A percentile compares a stretch with the other conserved stretches of the same genome.
These are phyloP conservation scores for Vireo altiloquus DNA, from an alignment of 2,113 vertebrate species.

Conservation along the genomic window DNA sequence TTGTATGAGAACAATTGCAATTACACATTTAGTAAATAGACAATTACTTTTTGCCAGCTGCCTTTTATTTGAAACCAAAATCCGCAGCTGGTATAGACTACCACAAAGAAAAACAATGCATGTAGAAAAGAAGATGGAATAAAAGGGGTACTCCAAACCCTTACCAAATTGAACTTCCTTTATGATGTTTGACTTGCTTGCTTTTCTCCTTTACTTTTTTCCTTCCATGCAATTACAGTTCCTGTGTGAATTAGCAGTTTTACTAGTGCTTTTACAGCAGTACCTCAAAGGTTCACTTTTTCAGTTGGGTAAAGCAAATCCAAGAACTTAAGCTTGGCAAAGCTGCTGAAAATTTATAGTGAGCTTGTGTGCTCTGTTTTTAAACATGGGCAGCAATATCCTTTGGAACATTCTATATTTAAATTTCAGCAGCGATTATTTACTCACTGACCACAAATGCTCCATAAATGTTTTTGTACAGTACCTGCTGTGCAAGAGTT, in stretches of 20 bases:
- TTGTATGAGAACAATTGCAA: background rate
- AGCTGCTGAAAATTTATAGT: background rate
- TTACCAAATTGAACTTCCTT: background rate
- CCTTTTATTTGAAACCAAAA: background rate
- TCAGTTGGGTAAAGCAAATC: background rate
- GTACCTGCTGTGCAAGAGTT: background rate
- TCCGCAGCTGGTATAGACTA: background rate
- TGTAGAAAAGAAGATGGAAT: background rate
- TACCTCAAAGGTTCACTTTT: background rate
- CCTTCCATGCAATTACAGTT: background rate
- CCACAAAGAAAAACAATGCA: background rate
- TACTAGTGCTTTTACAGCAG: background rate
- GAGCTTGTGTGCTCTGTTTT: constrained; percentile 5
- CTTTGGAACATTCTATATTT: background rate
- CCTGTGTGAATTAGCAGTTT: background rate
- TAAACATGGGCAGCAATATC: background rate
- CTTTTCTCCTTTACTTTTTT: background rate
- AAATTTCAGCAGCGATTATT: background rate
- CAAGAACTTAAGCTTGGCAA: background rate
- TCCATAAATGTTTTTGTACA: background rate
- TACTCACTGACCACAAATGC: background rate
- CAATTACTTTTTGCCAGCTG: background rate
- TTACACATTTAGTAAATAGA: background rate
- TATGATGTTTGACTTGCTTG: background rate
- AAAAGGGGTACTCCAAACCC: background rate